A percentile compares a stretch with the other conserved stretches of the same genome.
Conservation (phyloP, 2,797 vertebrate species). For the Etheostoma nigrum region DNA sequence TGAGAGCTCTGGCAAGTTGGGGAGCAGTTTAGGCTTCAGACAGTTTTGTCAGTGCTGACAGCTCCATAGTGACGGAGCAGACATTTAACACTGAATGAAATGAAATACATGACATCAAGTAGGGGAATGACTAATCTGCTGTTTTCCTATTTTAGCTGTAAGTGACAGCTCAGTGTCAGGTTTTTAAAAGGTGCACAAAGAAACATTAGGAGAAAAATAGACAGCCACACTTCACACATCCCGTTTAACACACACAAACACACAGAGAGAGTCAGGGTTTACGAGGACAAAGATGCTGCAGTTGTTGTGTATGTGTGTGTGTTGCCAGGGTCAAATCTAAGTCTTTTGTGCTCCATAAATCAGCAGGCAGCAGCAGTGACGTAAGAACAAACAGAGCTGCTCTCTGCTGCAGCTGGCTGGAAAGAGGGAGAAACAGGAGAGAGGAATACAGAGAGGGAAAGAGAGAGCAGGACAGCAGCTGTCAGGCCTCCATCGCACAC, state of each 20-base stretch:
- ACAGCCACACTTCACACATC: conserved; percentile 41
- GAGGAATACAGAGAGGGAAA: conserved; percentile 73
- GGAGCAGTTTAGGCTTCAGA: conserved; percentile 66
- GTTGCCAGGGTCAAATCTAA: conserved; percentile 79
- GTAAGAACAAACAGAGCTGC: conserved; percentile 83
- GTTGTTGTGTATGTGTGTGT: conserved; percentile 56
- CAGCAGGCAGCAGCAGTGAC: conserved; percentile 80
- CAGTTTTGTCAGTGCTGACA: conserved; percentile 75
- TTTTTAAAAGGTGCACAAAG: conserved; percentile 53
- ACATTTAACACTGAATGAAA: conserved; percentile 78
- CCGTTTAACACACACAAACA: conserved; percentile 31
- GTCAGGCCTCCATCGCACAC: conserved; percentile 85
- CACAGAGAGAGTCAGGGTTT: conserved; percentile 34
- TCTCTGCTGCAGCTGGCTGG: conserved; percentile 84
- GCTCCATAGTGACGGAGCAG: conserved; percentile 73
- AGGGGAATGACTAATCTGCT: conserved; percentile 75
- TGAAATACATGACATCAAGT: conserved; percentile 76
- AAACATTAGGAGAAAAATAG: conserved; percentile 28
- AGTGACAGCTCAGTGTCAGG: conserved; percentile 74
- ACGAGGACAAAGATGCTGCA: conserved; percentile 55
- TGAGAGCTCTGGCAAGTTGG: conserved; percentile 66
- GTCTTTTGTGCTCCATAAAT: conserved; percentile 86
- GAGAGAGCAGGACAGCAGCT: conserved; percentile 86
- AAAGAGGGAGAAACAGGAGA: conserved; percentile 77
- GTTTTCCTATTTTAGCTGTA: conserved; percentile 67